A percentile compares a stretch with the other conserved stretches of the same genome.
Evolutionary conservation across 2,888 invertebrate species (phyloP).

Genomic region (Aphidius colemani): DNA sequence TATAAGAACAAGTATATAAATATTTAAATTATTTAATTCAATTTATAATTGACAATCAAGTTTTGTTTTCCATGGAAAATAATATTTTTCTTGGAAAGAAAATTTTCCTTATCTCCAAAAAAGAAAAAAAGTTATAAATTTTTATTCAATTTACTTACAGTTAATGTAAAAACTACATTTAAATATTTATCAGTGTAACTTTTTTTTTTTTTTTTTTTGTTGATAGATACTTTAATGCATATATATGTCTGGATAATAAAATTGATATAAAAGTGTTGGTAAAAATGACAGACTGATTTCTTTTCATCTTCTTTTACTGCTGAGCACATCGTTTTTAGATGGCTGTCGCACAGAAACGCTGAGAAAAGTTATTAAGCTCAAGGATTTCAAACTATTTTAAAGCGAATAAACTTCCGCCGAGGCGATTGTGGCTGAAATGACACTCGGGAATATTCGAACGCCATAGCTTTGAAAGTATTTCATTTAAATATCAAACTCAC

Average conservation of each 20-base stretch:
- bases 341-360: conserved; percentile 18
- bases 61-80: no score
- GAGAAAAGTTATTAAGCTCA: conserved; percentile 27
- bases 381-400: conserved; percentile 22
- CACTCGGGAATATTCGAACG: conserved; percentile 14
- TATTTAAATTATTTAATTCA: neutral
- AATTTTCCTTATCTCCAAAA: neutral
- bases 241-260: no score
- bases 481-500: conserved; percentile 23
- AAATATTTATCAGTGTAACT: no score
- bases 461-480: conserved; percentile 23
- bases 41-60: neutral
- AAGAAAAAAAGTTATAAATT: neutral
- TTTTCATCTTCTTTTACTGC: neutral
- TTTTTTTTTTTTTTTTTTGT: no score
- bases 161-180: no score
- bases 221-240: no score
- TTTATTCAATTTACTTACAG: neutral
- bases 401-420: conserved; percentile 25
- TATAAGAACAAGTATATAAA: no score
- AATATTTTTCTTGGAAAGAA: neutral
- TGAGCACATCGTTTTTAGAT: conserved; percentile 8
- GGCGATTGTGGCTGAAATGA: conserved; percentile 23
- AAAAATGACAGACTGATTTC: neutral
- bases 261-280: no score